A percentile compares a stretch with the other conserved stretches of the same genome.
Conservation (phyloP, 2,113 vertebrate species). For the Stegostoma tigrinum region DNA sequence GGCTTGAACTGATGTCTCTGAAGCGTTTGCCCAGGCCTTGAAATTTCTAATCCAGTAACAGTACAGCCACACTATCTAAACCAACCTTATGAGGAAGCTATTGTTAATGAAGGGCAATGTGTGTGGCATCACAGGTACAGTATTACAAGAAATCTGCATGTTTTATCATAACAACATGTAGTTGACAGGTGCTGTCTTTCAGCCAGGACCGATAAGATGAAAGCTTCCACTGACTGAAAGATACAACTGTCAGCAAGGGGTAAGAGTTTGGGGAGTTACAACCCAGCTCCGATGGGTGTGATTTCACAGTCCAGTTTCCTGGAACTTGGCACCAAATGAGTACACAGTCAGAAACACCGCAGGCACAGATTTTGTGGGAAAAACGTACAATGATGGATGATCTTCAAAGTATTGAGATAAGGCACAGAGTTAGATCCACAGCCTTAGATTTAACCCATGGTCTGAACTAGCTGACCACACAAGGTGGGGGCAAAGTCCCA, state of each 20-base stretch:
- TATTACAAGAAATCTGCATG: neutral
- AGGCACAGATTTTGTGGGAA: neutral
- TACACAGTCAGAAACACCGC: neutral
- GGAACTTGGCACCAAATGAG: neutral
- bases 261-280: neutral
- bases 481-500: neutral
- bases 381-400: neutral
- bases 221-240: neutral
- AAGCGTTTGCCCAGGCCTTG: neutral
- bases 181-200: neutral
- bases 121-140: neutral
- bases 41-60: neutral
- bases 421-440: neutral
- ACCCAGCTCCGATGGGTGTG: neutral
- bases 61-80: neutral
- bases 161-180: neutral
- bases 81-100: neutral
- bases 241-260: neutral
- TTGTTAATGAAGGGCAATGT: neutral
- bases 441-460: neutral
- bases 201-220: neutral
- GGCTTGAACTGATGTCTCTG: too few species aligned
- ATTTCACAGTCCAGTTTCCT: neutral
- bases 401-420: neutral
- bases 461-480: neutral